A percentile compares a stretch with the other conserved stretches of the same genome.
These are phyloP conservation scores for Sebastes taczanowskii DNA, from an alignment of 2,797 vertebrate genomes.

Conservation along the genomic window DNA sequence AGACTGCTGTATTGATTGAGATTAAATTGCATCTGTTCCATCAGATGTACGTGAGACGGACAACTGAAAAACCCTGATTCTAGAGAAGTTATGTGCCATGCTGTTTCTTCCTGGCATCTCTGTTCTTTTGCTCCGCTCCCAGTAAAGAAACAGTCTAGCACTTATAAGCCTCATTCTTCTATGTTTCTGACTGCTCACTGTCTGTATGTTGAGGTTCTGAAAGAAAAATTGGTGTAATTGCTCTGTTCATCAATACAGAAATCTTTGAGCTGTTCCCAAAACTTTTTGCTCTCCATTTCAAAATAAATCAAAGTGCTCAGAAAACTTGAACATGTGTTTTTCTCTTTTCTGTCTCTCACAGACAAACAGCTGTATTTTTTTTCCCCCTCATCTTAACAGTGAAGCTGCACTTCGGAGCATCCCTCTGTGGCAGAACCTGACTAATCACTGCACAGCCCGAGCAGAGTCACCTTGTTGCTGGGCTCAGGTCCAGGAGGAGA, in stretches of 20 bases:
- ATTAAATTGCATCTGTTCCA: not conserved
- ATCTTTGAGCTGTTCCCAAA: slow-evolving; percentile 41
- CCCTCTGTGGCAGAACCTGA: slow-evolving; percentile 38
- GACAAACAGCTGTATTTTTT: not conserved
- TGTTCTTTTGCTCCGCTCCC: not conserved
- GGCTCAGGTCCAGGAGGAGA: slow-evolving; percentile 65
- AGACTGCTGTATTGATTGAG: not conserved
- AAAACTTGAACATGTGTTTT: not conserved
- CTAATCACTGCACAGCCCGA: slow-evolving; percentile 50
- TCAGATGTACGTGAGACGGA: not conserved
- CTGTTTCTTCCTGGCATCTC: not conserved
- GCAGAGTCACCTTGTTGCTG: slow-evolving; percentile 69
- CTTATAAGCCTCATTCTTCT: not conserved
- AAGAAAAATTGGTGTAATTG: slow-evolving; percentile 36
- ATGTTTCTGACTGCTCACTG: not conserved
- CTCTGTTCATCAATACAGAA: slow-evolving; percentile 33
- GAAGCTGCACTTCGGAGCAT: slow-evolving; percentile 31
- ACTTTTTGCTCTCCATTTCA: slow-evolving; percentile 23
- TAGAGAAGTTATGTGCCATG: not conserved
- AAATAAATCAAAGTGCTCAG: not conserved
- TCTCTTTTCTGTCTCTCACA: not conserved
- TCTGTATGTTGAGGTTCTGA: not conserved
- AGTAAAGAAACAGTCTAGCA: not conserved
- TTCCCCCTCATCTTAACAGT: not conserved
- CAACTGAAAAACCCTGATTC: not conserved